A percentile compares a stretch with the other conserved stretches of the same genome.
Evolutionary conservation across 2,797 vertebrate genomes (phyloP).

Genomic region (Enteromius paludinosus): DNA sequence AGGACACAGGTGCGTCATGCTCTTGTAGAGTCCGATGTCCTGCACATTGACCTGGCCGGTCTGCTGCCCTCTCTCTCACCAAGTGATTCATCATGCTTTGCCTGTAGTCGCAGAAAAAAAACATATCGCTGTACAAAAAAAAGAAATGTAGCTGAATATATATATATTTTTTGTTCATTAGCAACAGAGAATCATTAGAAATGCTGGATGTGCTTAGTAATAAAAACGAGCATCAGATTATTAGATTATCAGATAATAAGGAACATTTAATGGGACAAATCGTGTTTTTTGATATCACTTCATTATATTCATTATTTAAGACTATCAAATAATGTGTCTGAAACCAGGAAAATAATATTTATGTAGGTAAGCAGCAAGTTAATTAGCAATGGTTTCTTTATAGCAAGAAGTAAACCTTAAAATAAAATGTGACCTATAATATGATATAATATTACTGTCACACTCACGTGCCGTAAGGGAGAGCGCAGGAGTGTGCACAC

Average conservation of each 20-base stretch:
- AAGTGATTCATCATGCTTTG: conserved; percentile 34
- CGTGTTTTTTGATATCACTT: background rate
- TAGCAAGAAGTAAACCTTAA: background rate
- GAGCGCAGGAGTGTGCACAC: too few species aligned
- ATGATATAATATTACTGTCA: background rate
- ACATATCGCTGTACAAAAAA: background rate
- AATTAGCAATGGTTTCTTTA: background rate
- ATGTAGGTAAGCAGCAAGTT: background rate
- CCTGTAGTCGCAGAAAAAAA: background rate
- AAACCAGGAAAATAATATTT: background rate
- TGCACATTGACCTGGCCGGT: background rate
- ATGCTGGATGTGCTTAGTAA: conserved; percentile 39
- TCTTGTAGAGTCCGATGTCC: conserved; percentile 19
- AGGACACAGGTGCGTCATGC: background rate
- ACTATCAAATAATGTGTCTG: background rate
- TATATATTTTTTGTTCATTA: conserved; percentile 7
- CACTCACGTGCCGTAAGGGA: too few species aligned
- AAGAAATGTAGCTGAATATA: background rate
- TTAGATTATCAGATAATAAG: too few species aligned
- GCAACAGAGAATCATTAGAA: conserved; percentile 41
- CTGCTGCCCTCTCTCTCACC: conserved; percentile 34
- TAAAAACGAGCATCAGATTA: conserved; percentile 11
- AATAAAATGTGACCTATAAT: background rate
- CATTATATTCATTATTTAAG: conserved; percentile 17
- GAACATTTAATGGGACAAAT: conserved; percentile 39